Base-by-base conservation (phyloP, 2,797 vertebrate species). In the Odontamblyopus lacepedii region DNA sequence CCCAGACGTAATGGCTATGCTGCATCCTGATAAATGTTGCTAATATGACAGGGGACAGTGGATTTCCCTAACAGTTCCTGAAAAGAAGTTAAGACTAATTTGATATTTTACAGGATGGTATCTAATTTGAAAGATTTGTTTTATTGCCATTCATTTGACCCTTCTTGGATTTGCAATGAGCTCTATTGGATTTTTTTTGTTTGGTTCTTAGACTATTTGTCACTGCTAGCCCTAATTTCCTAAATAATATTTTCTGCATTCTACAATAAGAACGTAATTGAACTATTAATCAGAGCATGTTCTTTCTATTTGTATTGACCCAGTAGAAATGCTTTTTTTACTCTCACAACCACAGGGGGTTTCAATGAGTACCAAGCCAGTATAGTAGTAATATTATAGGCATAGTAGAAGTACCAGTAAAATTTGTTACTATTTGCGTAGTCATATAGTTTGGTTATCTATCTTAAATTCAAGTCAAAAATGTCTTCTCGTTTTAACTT, bases 21-120 rank as follows among this genome's bases (percentile, higher is more conserved):
- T 88, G 90, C 90, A 92, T 93, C 91, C 90, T 92, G 91, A 93
- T 93, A 92, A 93, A 93, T 92, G 89, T 90, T 88, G 88, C 77
- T 93, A 91, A 92, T 91, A 88, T 88, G 83, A 93, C 91, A 88
- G 71, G 83, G 91, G 88, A 91, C 84, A 80, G 76, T 83, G 83
- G 85, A 90, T 92, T 89, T 92, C 88, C 88, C 88, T 90, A 88
- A 91, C 86, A 89, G 86, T 86, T 90, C 90, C 77, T 88, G 89
- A 93, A 86, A 85, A 91, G 88, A 84, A 87, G 81, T 88, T 85
- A 82, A 84, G 83, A 84, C 86, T 86, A 82, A 91, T 92, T 92
- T 89, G 86, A 92, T 89, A 86, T 90, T 89, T 85, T 88, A 86
- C 71, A 13, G 79, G 78, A 80, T 73, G 77, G 74, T 78, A 86